Percentiles rank a stretch among this genome's conserved stretches.
Conservation (phyloP, 2,113 vertebrate genomes). For the Tinamus guttatus region DNA sequence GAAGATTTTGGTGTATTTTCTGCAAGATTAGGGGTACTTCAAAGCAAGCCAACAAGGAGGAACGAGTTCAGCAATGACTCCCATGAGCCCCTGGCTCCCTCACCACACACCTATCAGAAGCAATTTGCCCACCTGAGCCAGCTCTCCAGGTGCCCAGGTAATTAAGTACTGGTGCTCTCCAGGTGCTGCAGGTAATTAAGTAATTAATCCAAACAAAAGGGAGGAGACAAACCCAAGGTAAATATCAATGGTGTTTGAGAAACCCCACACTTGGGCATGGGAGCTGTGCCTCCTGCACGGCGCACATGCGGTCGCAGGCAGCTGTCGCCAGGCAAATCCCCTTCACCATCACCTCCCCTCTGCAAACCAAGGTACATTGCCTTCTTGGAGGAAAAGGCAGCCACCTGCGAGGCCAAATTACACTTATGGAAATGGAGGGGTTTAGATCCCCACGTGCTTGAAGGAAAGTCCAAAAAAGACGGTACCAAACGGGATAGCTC, state of each 20-base stretch:
- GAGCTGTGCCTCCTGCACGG: background rate
- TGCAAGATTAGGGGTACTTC: background rate
- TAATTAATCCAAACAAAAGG: slow-evolving; percentile 12
- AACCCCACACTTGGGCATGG: background rate
- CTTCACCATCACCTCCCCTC: background rate
- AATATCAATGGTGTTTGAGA: background rate
- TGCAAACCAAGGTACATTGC: background rate
- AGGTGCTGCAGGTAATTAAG: background rate
- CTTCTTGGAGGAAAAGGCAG: background rate
- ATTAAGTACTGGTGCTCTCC: no score
- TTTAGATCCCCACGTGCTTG: background rate
- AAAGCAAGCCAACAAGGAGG: background rate
- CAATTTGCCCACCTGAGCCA: slow-evolving; percentile 12
- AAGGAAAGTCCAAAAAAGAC: background rate
- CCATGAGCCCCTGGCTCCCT: background rate
- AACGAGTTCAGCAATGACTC: background rate
- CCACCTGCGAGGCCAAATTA: background rate
- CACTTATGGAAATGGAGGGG: background rate
- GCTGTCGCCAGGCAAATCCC: background rate
- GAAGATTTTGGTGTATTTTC: background rate
- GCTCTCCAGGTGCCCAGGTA: background rate
- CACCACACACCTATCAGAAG: background rate
- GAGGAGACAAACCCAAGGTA: background rate
- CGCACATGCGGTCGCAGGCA: background rate
- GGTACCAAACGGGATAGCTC: fast-evolving